These are phyloP conservation scores for Mergus octosetaceus DNA, from an alignment of 2,797 vertebrate genomes.

Conservation along the genomic window DNA sequence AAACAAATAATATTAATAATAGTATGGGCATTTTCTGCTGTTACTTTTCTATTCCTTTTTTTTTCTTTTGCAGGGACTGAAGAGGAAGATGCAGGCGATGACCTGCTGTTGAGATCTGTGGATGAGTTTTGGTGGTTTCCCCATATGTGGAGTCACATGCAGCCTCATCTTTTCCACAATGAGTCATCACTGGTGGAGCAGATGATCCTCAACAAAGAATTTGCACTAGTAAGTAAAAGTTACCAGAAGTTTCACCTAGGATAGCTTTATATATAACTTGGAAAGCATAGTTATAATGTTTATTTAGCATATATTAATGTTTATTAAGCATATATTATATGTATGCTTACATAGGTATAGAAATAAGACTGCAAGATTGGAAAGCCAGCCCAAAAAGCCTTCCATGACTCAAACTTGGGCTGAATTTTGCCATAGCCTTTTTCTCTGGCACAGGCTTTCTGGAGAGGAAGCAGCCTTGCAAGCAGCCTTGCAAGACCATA, in stretches of 20 bases:
- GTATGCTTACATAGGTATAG: not conserved
- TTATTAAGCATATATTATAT: not conserved
- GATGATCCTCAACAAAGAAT: conserved; percentile 98
- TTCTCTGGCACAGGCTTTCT: not conserved
- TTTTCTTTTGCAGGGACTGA: conserved; percentile 78
- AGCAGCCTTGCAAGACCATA: fast-evolving
- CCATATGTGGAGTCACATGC: conserved; percentile 99
- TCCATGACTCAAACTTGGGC: not conserved
- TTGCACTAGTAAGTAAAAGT: conserved; percentile 87
- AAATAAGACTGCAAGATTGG: not conserved
- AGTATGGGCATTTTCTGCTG: not conserved
- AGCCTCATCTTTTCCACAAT: conserved; percentile 97
- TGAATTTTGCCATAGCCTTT: not conserved
- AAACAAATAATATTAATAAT: not conserved
- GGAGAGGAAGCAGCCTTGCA: not conserved
- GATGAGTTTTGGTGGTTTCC: conserved; percentile 99
- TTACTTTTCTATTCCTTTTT: not conserved
- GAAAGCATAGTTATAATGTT: not conserved
- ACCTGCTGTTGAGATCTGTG: conserved; percentile 89
- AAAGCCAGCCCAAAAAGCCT: not conserved
- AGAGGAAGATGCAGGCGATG: conserved; percentile 93
- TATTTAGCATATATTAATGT: not conserved
- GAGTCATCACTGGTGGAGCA: conserved; percentile 93
- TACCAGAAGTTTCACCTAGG: not conserved
- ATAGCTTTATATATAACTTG: not conserved